Evolutionary conservation across 2,797 vertebrate species (phyloP), one percentile per base, ranked within the genome.

Genomic region (Arnoldichthys spilopterus): DNA sequence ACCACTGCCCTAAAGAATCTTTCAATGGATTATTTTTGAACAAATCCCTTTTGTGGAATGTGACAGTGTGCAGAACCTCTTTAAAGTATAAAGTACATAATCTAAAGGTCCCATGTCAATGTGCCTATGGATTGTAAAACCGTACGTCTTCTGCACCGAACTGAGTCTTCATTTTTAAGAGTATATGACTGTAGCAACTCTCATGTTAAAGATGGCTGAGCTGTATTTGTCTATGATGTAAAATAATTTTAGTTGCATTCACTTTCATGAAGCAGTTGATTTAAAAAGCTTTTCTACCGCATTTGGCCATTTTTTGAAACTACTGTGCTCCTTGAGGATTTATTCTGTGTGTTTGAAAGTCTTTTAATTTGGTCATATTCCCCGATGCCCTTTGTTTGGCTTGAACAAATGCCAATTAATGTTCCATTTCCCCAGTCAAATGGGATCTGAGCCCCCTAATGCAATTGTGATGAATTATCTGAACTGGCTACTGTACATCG

Each of bases 401-500:
- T 90, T 92, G 88, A 84, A 89, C 86, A 90, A 92, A 94, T 92
- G 92, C 91, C 91, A 91, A 90, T 92, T 91, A 92, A 92, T 90
- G 92, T 85, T 90, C 86, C 86, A 89, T 89, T 88, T 91, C 89
- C 84, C 74, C 18, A 75, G 85, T 84, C 85, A 82, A 89, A 92
- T 90, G 86, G 83, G 90, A 87, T 87, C 89, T 84, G 90, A 90
- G 87, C 87, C 88, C 90, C 87, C 85, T 92, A 87, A 92, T 92
- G 91, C 85, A 82, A 92, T 92, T 90, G 90, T 88, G 79, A 85
- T 90, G 91, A 92, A 90, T 91, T 86, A 92, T 91, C 86, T 78
- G 70, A 84, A 85, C 80, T 72, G 87, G 86, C 88, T 84, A 87
- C 89, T 87, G 89, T 83, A 86, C 85, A 84, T 83, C 85, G 85